Percentiles rank a stretch among this genome's conserved stretches.
These are phyloP conservation scores for Cephus runcator DNA, from an alignment of 2,888 invertebrate genomes.

Conservation along the genomic window DNA sequence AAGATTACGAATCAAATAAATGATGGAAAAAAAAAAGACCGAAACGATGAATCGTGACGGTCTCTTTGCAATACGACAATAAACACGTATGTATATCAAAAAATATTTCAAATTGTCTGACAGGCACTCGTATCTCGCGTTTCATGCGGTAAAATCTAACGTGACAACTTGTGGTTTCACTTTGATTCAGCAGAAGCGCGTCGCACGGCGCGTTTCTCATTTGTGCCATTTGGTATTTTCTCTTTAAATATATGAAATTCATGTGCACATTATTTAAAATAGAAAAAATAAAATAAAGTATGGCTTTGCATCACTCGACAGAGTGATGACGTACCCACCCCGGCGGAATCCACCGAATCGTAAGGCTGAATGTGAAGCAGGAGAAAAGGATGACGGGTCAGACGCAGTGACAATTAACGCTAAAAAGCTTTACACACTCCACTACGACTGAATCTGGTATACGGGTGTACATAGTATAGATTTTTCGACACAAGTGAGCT, in stretches of 20 bases:
- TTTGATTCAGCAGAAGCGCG: background rate
- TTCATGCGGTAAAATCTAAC: background rate
- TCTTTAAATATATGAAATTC: background rate
- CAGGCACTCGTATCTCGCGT: background rate
- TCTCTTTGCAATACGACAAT: background rate
- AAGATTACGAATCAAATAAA: background rate
- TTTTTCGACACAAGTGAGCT: background rate
- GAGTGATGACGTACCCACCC: conserved; percentile 41
- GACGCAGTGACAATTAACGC: background rate
- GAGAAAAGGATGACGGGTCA: conserved; percentile 22
- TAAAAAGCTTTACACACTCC: background rate
- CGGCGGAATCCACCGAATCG: conserved; percentile 49
- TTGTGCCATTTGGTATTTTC: background rate
- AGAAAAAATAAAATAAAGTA: background rate
- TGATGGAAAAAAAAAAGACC: background rate
- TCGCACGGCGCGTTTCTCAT: background rate
- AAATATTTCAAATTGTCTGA: background rate
- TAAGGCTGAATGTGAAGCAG: conserved; percentile 48
- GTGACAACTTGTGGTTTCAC: background rate
- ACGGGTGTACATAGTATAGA: background rate
- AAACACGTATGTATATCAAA: background rate
- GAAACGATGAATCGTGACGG: background rate
- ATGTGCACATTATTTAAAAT: background rate
- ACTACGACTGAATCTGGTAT: background rate
- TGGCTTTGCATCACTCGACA: background rate